Base-by-base conservation (phyloP, 2,113 vertebrate genomes). In the Melanotaenia duboulayi region DNA sequence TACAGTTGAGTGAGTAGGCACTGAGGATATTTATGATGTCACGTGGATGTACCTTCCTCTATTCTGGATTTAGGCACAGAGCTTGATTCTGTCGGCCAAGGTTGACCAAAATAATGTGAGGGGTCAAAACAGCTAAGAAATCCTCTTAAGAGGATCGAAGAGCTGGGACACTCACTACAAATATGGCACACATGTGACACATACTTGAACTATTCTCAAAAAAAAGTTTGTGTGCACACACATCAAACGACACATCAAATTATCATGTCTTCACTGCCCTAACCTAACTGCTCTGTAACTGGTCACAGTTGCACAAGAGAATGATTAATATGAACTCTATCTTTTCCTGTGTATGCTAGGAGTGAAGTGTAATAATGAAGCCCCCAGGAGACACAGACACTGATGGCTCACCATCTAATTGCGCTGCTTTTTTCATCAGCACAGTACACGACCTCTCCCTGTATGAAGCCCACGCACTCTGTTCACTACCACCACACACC, bases 381-480 rank as follows among this genome's bases (percentile, higher is more conserved):
- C 80, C 88, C 90, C 70, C 78, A 81, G 82, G 91, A 91, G 89
- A 87, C 54, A 0, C 65, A 86, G 84, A 90, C 89, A 87, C 90
- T 90, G 89, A 92, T 92, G 91, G 90, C 89, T 89, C 88, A 81
- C 78, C 87, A 86, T 90, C 84, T 94, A 94, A 93, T 93, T 94
- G 91, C 76, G 56, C 85, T 90, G 76, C 81, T 93, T 94, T 93
- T 92, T 91, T 86, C 90, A 90, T 91, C 84, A 72, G 85, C 52
- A 17, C 72, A 80, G 91, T 72, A 89, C 83, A 72, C 62, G 86
- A 93, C 91, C 92, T 88, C 73, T 91, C 60, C 74, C 84, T 87
- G 90, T 80, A 82, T 71, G 66, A 85, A 91, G 90, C 76, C 76
- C 75, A 85, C 72, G 25, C 57, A 35, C 51, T 55, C 54, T 14